phyloP scores from a whole-genome alignment of 2,888 invertebrate genomes.

The Dicranocentrus wangi region DNA sequence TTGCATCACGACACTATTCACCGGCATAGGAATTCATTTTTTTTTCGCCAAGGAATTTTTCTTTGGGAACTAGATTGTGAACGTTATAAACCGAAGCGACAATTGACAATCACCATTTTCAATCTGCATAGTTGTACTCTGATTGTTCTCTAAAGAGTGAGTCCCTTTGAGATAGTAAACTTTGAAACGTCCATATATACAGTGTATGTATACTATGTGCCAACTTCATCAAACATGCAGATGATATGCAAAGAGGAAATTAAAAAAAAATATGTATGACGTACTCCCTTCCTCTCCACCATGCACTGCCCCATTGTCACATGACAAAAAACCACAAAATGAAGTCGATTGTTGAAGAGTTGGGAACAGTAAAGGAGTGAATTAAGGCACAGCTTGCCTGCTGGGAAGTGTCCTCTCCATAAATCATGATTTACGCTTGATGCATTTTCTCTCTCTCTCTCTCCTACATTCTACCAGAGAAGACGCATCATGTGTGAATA shows the following conservation, averaged over 20 bases:
- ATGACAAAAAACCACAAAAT: neutral
- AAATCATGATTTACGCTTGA: conserved; percentile 37
- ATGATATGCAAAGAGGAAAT: conserved; percentile 6
- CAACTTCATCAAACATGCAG: no score
- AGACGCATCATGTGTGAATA: no score
- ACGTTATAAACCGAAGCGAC: neutral
- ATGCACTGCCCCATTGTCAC: neutral
- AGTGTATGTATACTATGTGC: no score
- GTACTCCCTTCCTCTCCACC: neutral
- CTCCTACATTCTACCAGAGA: neutral
- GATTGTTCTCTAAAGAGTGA: no score
- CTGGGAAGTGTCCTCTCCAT: conserved; percentile 56
- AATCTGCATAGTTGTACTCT: no score
- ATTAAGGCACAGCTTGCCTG: conserved; percentile 23
- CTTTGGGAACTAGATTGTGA: conserved; percentile 10
- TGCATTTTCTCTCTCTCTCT: neutral
- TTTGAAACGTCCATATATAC: no score
- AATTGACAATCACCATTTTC: neutral
- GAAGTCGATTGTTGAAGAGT: conserved; percentile 2
- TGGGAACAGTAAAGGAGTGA: conserved; percentile 3
- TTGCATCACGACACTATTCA: conserved; percentile 3
- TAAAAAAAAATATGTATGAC: neutral
- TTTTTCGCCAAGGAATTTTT: conserved; percentile 8
- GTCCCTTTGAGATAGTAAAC: no score
- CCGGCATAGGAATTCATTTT: neutral